A percentile compares a stretch with the other conserved stretches of the same genome.
These are phyloP conservation scores for Heliconius aoede DNA, from an alignment of 2,888 invertebrate species.

Conservation along the genomic window DNA sequence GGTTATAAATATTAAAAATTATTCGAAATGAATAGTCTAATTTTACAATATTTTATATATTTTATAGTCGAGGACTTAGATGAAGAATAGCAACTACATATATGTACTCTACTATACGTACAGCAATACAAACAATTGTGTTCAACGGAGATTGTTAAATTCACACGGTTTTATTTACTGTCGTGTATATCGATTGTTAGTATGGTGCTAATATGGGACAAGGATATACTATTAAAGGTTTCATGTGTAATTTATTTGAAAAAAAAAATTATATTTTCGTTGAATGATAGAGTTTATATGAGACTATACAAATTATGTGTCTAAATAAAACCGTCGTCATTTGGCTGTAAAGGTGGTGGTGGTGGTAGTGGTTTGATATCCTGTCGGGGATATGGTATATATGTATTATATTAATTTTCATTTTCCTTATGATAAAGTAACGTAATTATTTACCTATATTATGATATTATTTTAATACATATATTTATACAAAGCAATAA, in stretches of 20 bases:
- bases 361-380: no score
- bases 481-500: no score
- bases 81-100: background rate
- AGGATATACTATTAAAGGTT: constrained; percentile 19
- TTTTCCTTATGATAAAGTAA: no score
- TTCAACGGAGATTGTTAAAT: constrained; percentile 27
- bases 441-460: no score
- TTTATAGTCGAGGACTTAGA: background rate
- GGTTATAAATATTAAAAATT: background rate
- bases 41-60: background rate
- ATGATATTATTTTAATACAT: no score
- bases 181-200: constrained; percentile 33
- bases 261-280: background rate
- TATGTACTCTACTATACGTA: background rate
- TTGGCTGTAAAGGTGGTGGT: background rate
- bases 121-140: constrained; percentile 26
- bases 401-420: no score
- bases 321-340: background rate
- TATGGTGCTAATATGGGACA: constrained; percentile 15
- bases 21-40: background rate
- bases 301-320: no score
- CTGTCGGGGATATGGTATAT: no score
- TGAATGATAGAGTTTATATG: background rate
- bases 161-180: constrained; percentile 32
- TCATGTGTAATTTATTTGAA: constrained; percentile 1